Evolutionary conservation across 2,113 vertebrate species (phyloP).

Genomic region (Cettia cetti): DNA sequence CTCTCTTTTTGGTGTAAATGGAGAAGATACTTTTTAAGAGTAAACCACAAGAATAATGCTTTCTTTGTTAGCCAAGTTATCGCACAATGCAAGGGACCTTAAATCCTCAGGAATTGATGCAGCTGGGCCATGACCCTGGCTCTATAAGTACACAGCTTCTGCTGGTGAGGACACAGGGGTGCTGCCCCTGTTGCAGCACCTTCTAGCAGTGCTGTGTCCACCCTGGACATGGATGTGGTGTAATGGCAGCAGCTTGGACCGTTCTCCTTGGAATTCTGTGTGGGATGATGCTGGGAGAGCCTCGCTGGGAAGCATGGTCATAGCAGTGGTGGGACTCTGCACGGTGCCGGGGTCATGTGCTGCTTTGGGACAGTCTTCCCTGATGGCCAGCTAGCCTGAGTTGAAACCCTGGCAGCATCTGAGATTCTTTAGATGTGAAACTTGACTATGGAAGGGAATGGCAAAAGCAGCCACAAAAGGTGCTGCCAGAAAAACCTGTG

Average conservation of each 20-base stretch:
- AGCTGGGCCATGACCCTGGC: not conserved
- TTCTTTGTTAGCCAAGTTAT: not conserved
- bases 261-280: rapidly evolving
- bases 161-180: not conserved
- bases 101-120: rapidly evolving
- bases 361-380: not conserved
- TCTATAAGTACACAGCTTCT: not conserved
- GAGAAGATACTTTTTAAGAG: not conserved
- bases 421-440: not conserved
- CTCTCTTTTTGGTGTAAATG: not conserved
- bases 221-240: rapidly evolving
- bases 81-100: not conserved
- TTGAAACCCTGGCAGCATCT: not conserved
- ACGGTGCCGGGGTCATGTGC: not conserved
- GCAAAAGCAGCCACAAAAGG: not conserved
- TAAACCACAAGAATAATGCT: not conserved
- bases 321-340: not conserved
- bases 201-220: not conserved
- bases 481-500: not conserved
- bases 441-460: not conserved
- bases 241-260: not conserved
- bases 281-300: not conserved
- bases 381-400: not conserved
- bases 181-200: not conserved
- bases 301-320: rapidly evolving